phyloP scores from a whole-genome alignment of 2,797 vertebrate genomes.

The Philypnodon macrostomus region DNA sequence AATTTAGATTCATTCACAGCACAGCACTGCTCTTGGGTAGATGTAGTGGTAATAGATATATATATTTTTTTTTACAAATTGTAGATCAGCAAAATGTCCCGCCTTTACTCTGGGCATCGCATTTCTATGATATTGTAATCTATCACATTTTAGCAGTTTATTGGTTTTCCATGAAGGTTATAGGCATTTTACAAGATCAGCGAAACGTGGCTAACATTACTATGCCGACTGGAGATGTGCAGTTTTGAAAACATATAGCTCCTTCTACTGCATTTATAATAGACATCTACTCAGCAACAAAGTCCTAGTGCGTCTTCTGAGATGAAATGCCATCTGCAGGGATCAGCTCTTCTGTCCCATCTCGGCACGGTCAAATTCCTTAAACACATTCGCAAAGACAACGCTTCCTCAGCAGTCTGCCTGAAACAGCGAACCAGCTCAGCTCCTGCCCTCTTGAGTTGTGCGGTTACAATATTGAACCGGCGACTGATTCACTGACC shows the following conservation, averaged over 20 bases:
- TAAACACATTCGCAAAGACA: conserved; percentile 63
- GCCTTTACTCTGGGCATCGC: conserved; percentile 31
- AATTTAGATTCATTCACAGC: conserved; percentile 58
- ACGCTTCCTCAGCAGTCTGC: conserved; percentile 66
- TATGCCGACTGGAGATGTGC: conserved; percentile 2
- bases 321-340: conserved; percentile 50
- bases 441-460: conserved; percentile 57
- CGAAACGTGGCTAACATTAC: conserved; percentile 27
- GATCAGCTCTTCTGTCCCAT: conserved; percentile 66
- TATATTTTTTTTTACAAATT: conserved; percentile 41
- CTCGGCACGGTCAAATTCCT: conserved; percentile 58
- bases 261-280: conserved; percentile 37
- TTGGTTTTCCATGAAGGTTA: conserved; percentile 24
- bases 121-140: conserved; percentile 38
- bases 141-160: conserved; percentile 37
- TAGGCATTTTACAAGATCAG: conserved; percentile 44
- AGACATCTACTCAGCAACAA: conserved; percentile 59
- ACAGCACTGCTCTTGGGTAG: conserved; percentile 31
- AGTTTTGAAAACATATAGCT: conserved; percentile 21
- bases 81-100: conserved; percentile 20
- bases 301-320: conserved; percentile 37
- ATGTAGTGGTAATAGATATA: conserved; percentile 55
- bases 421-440: conserved; percentile 51
- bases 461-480: conserved; percentile 66
- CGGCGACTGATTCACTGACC: conserved; percentile 78